Conservation (phyloP, 2,113 vertebrate species). For the Equus przewalskii region DNA sequence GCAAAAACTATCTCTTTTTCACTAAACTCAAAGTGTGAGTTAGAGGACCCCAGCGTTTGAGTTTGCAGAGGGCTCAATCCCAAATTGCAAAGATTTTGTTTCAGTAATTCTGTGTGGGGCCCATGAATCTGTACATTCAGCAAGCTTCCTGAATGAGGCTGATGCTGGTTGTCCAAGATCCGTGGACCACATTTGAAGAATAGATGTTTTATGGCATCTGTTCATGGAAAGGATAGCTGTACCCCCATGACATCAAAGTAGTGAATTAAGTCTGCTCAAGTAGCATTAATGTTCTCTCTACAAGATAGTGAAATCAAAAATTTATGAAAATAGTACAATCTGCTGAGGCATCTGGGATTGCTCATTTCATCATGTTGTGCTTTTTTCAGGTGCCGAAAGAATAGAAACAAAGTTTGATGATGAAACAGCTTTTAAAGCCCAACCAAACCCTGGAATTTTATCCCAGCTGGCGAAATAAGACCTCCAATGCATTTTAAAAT, state of each 20-base stretch:
- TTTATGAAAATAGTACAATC: slow-evolving; percentile 16
- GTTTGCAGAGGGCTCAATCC: neutral
- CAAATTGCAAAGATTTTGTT: neutral
- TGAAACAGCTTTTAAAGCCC: slow-evolving; percentile 53
- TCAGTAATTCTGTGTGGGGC: too few relatives aligned
- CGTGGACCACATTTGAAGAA: neutral
- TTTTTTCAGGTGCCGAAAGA: slow-evolving; percentile 67
- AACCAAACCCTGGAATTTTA: slow-evolving; percentile 24
- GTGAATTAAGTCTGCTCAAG: neutral
- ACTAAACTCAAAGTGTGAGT: neutral
- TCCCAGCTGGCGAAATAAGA: slow-evolving; percentile 32
- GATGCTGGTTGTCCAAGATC: neutral
- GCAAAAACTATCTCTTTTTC: neutral
- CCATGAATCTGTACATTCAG: neutral
- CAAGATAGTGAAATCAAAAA: neutral
- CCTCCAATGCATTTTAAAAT: neutral
- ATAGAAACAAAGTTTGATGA: slow-evolving; percentile 62
- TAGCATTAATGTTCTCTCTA: neutral
- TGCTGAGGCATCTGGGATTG: slow-evolving; percentile 42
- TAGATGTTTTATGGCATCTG: neutral
- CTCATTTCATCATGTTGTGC: slow-evolving; percentile 37
- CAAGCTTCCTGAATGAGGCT: neutral
- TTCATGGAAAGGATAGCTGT: neutral
- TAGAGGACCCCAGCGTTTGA: neutral
- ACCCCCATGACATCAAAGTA: neutral